A percentile compares a stretch with the other conserved stretches of the same genome.
phyloP scores from a whole-genome alignment of 2,888 invertebrate species.

The Epsilonema sp. region DNA sequence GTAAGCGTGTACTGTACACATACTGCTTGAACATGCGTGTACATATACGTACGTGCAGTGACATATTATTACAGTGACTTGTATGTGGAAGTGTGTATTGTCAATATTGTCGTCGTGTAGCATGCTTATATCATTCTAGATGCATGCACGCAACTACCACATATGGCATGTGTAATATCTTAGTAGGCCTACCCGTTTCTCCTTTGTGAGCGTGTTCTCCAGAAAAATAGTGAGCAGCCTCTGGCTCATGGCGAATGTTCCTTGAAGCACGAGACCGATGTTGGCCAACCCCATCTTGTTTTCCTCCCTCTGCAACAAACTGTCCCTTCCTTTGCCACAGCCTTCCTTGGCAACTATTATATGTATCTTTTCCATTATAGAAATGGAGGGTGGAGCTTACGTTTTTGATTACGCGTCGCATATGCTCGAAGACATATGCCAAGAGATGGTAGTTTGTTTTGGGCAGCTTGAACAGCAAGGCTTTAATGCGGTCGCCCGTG shows the following conservation, averaged over 20 bases:
- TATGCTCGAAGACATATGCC: conserved; percentile 22
- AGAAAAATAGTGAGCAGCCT: conserved; percentile 13
- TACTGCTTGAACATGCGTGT: too few species aligned
- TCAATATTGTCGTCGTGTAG: too few species aligned
- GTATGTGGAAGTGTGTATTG: too few species aligned
- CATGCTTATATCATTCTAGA: too few species aligned
- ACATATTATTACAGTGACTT: too few species aligned
- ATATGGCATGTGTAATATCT: too few species aligned
- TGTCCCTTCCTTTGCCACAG: neutral
- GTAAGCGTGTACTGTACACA: too few species aligned
- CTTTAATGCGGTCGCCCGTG: conserved; percentile 10
- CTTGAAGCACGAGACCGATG: conserved; percentile 23
- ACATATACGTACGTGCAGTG: too few species aligned
- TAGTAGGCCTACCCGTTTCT: neutral
- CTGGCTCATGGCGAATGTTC: conserved; percentile 18
- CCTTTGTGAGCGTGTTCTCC: conserved; percentile 3
- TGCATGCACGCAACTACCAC: too few species aligned
- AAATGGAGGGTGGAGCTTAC: too few species aligned
- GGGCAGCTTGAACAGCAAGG: conserved; percentile 13
- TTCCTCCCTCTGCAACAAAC: conserved; percentile 14
- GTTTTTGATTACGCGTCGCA: conserved; percentile 17
- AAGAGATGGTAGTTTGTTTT: conserved; percentile 15
- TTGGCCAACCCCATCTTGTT: conserved; percentile 26
- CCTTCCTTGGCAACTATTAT: too few species aligned
- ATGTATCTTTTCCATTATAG: too few species aligned